Evolutionary conservation across 2,888 invertebrate genomes (phyloP), one percentile per base, ranked within the genome.

Genomic region (Philonicus albiceps): DNA sequence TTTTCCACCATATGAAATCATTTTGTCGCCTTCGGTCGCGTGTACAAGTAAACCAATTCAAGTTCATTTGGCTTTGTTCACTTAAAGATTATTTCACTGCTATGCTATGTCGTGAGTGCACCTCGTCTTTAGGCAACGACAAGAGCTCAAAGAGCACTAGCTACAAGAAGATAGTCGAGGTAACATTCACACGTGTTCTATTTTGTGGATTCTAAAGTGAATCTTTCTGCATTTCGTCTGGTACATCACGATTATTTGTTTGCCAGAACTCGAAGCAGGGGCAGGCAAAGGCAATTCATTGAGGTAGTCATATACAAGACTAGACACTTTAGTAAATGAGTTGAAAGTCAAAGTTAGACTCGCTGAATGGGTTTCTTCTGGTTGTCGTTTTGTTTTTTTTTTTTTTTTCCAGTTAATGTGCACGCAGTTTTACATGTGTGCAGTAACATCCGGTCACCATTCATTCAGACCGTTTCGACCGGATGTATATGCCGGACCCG

Each of bases 401-500:
- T 55, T 74, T 31, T 37, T 16, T 31, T 31, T 31, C 31, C 16
- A 30, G 37, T 74, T 22, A 55, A 55, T 19, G 55, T 55, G 55
- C 22, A 8, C 22, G 40, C 37, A 27, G 72, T 43, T 40, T 73
- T 84, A 84, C 37, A 73, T 81, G 81, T 84, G 84, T 84, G 84
- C 40, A 76, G 86, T 74, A 75, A 76, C 86, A 86, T 86, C 86
- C 86, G 86, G 86, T 86, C 86, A 86, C 76, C n/a, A 86, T 75
- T 86, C 86, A 86, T 86, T 86, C 76, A 49, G 86, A 11, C 64
- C 37, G 40, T n/a, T 34, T 76, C 75, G 37, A 86, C 86, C 86
- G 86, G 86, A 86, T 86, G 86, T 86, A 55, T 86, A 86, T 76
- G 76, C 75, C 86, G 76, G 86, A 73, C 84, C 84, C 73, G 84